Conservation (phyloP, 2,797 vertebrate genomes). For the Halcyon badia region DNA sequence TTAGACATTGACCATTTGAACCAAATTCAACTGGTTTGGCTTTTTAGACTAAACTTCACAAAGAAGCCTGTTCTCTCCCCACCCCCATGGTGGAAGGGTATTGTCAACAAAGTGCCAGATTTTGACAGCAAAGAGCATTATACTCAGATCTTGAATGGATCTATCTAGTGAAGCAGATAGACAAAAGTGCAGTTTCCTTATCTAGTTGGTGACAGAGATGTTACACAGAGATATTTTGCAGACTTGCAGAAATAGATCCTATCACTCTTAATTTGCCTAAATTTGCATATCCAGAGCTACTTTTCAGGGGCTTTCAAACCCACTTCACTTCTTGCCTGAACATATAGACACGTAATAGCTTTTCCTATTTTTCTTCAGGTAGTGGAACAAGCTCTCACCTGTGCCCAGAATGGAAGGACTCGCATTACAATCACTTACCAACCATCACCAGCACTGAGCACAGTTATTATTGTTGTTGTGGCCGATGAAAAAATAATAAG, state of each 20-base stretch:
- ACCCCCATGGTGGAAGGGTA: not conserved
- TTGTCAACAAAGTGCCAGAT: not conserved
- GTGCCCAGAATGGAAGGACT: not conserved
- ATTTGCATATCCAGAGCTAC: not conserved
- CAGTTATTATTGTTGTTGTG: constrained; percentile 8
- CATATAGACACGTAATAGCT: not conserved
- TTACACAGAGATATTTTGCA: not conserved
- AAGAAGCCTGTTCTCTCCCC: not conserved
- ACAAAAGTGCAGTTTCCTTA: not conserved
- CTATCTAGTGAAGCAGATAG: not conserved
- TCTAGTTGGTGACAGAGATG: not conserved
- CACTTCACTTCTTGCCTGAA: not conserved
- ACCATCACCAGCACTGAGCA: not conserved
- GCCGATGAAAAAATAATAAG: constrained; percentile 46
- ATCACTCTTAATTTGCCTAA: not conserved
- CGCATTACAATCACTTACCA: not conserved
- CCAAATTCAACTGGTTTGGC: not conserved
- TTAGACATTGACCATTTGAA: not conserved
- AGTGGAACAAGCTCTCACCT: not conserved
- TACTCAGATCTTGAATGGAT: not conserved
- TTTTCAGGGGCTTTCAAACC: not conserved
- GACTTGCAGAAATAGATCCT: not conserved
- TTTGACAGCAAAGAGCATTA: not conserved
- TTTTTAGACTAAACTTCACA: not conserved
- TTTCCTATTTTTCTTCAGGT: not conserved